Evolutionary conservation across 2,888 invertebrate genomes (phyloP).

Genomic region (Antitype chi): DNA sequence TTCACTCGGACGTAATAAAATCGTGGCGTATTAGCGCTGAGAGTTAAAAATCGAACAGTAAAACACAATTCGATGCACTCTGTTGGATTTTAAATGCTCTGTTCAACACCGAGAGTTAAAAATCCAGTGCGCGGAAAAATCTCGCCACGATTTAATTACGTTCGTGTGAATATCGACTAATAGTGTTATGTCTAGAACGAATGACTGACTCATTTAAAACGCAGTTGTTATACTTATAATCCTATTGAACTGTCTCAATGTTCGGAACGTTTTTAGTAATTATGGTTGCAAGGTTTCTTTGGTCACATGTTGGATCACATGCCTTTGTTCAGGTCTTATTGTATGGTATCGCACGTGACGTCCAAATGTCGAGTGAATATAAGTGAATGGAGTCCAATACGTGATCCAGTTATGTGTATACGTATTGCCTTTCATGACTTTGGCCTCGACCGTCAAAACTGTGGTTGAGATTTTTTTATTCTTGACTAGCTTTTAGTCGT

Average conservation of each 20-base stretch:
- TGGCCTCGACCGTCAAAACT: constrained; percentile 23
- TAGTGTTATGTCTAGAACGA: constrained; percentile 32
- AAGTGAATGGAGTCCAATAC: constrained; percentile 39
- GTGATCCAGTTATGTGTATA: constrained; percentile 53
- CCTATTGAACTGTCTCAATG: constrained; percentile 55
- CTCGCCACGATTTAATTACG: no score
- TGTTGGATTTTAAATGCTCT: no score
- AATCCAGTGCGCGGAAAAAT: no score
- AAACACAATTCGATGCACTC: no score
- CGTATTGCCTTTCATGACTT: constrained; percentile 13
- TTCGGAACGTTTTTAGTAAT: constrained; percentile 56
- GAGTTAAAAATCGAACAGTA: no score
- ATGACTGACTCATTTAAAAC: constrained; percentile 44
- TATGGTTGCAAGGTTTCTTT: constrained; percentile 59
- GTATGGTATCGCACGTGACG: constrained; percentile 68
- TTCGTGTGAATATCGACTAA: neutral
- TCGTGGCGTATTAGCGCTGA: no score
- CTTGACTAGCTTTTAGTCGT: neutral
- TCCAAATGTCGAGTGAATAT: constrained; percentile 27
- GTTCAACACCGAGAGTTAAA: no score
- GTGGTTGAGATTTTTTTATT: neutral
- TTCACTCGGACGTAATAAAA: no score
- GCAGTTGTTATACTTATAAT: constrained; percentile 48
- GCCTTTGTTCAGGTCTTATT: constrained; percentile 44
- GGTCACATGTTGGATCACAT: constrained; percentile 65